A percentile compares a stretch with the other conserved stretches of the same genome.
Conservation (phyloP, 1,140 invertebrate genomes). For the Aphelinus atriplicis region DNA sequence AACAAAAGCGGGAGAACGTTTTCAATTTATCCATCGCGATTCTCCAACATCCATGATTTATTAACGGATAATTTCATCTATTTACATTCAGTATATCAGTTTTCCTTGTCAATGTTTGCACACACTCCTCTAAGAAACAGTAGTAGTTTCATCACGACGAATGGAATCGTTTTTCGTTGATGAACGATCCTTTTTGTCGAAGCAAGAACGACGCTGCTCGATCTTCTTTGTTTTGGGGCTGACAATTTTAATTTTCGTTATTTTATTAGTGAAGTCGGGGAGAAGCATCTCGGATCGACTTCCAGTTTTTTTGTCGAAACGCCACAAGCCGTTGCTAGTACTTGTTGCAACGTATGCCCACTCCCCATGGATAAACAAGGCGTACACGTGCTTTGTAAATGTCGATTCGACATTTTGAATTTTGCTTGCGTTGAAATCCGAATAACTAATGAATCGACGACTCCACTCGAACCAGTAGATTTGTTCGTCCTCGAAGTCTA, state of each 20-base stretch:
- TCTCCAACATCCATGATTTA: no score
- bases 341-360: conserved; percentile 24
- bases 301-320: conserved; percentile 10
- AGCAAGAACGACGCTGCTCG: background rate
- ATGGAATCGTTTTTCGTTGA: no score
- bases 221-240: background rate
- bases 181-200: no score
- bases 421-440: conserved; percentile 11
- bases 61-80: no score
- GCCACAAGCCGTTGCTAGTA: conserved; percentile 16
- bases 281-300: background rate
- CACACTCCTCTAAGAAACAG: no score
- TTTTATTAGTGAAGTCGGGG: conserved; percentile 18
- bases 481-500: conserved; percentile 2
- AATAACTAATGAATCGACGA: background rate
- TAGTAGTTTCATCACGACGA: no score
- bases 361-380: conserved; percentile 11
- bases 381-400: background rate
- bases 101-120: no score
- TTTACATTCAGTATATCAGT: no score
- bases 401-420: background rate
- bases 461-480: conserved; percentile 36
- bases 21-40: no score
- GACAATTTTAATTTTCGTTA: conserved; percentile 27
- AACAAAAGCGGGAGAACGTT: no score